These are phyloP conservation scores for Urocolius indicus DNA, from an alignment of 2,113 vertebrate genomes.

Conservation along the genomic window DNA sequence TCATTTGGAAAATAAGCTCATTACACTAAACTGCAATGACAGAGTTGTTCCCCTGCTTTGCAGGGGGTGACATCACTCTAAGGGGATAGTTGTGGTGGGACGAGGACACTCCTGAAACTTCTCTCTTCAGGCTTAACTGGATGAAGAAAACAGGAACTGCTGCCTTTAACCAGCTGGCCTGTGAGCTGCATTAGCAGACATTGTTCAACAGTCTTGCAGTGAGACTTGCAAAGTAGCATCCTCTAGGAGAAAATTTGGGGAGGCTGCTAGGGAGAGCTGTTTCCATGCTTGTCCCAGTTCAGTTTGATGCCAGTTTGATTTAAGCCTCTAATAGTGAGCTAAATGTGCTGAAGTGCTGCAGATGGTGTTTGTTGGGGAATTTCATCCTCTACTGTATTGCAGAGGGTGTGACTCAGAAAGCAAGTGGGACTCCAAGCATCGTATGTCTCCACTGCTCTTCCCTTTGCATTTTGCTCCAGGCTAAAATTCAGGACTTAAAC, in stretches of 20 bases:
- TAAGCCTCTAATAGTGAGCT: background rate
- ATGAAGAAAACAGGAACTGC: background rate
- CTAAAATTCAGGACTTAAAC: background rate
- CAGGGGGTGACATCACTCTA: background rate
- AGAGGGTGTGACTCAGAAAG: background rate
- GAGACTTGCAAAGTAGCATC: background rate
- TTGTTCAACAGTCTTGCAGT: accelerated
- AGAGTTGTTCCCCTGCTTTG: background rate
- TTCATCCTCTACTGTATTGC: background rate
- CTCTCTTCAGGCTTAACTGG: background rate
- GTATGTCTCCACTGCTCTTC: background rate
- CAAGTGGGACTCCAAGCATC: accelerated
- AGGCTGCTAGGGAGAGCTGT: background rate
- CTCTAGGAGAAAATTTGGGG: background rate
- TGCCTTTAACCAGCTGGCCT: background rate
- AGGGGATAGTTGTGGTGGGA: background rate
- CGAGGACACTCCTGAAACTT: background rate
- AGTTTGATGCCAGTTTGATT: background rate
- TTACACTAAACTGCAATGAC: accelerated
- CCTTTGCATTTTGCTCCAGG: background rate
- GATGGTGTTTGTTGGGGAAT: background rate
- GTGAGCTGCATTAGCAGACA: background rate
- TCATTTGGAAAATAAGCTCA: constrained; percentile 8
- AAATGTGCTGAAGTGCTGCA: background rate
- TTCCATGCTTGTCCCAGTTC: background rate